Conservation (phyloP, 2,888 invertebrate species). For the Cheilosia variabilis region DNA sequence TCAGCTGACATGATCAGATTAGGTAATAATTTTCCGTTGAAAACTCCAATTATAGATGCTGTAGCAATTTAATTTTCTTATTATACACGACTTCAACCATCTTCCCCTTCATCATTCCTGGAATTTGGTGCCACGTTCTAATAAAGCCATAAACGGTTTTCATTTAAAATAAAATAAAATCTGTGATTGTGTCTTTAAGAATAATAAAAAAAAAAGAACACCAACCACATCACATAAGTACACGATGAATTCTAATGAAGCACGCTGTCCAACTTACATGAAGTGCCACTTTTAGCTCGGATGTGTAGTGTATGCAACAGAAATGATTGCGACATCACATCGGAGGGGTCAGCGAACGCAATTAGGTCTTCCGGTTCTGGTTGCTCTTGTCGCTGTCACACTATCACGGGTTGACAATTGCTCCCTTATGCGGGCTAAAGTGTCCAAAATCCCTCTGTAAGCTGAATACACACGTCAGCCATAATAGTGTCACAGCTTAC, state of each 20-base stretch:
- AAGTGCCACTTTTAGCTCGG: slow-evolving; percentile 14
- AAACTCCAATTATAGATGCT: too few species aligned
- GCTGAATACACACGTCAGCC: slow-evolving; percentile 1
- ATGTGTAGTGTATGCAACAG: slow-evolving; percentile 22
- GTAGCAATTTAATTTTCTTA: too few species aligned
- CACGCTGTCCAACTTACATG: background rate
- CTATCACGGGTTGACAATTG: slow-evolving; percentile 18
- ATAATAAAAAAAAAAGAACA: background rate
- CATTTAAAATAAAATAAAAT: background rate
- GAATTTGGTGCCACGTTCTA: too few species aligned
- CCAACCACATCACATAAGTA: background rate
- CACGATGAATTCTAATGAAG: slow-evolving; percentile 27
- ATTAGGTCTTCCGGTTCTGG: slow-evolving; percentile 54
- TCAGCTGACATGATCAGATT: too few species aligned
- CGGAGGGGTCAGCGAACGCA: slow-evolving; percentile 47
- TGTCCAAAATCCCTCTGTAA: slow-evolving; percentile 2
- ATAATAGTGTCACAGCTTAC: slow-evolving; percentile 4
- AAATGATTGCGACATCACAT: slow-evolving; percentile 8
- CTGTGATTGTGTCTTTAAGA: background rate
- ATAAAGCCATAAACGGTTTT: too few species aligned
- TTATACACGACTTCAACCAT: too few species aligned
- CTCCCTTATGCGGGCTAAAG: slow-evolving; percentile 43
- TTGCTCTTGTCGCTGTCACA: slow-evolving; percentile 17
- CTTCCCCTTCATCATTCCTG: too few species aligned
- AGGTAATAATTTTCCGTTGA: too few species aligned